phyloP scores from a whole-genome alignment of 2,797 vertebrate genomes.

The Microctenopoma lineatum region DNA sequence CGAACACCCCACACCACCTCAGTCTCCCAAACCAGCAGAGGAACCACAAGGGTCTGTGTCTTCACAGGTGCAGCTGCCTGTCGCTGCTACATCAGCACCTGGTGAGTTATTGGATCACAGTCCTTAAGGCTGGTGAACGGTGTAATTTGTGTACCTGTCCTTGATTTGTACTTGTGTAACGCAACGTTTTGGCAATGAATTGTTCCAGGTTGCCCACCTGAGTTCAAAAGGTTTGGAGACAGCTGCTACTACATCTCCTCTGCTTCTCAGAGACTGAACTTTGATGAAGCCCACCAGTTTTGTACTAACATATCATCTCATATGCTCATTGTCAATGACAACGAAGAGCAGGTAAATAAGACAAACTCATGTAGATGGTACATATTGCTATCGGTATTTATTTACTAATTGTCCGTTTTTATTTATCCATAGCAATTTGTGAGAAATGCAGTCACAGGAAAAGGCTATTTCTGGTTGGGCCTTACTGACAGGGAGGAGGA shows the following conservation, averaged over 20 bases:
- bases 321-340: conserved; percentile 91
- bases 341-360: conserved; percentile 88
- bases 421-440: conserved; percentile 87
- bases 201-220: conserved; percentile 87
- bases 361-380: too few relatives aligned
- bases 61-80: conserved; percentile 78
- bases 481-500: conserved; percentile 90
- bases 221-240: conserved; percentile 89
- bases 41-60: conserved; percentile 82
- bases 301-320: conserved; percentile 87
- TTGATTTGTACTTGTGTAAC: background rate
- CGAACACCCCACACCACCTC: conserved; percentile 50
- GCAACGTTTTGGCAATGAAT: conserved; percentile 5
- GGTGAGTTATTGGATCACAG: conserved; percentile 62
- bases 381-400: background rate
- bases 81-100: conserved; percentile 42
- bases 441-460: conserved; percentile 85
- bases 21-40: conserved; percentile 47
- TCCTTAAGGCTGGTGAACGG: background rate
- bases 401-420: conserved; percentile 10
- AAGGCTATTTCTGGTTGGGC: conserved; percentile 94
- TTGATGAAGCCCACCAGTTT: conserved; percentile 87
- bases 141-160: too few relatives aligned
- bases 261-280: conserved; percentile 85
- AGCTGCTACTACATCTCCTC: conserved; percentile 95